Base-by-base conservation (phyloP, 2,888 invertebrate species). In the Teleogryllus oceanicus region DNA sequence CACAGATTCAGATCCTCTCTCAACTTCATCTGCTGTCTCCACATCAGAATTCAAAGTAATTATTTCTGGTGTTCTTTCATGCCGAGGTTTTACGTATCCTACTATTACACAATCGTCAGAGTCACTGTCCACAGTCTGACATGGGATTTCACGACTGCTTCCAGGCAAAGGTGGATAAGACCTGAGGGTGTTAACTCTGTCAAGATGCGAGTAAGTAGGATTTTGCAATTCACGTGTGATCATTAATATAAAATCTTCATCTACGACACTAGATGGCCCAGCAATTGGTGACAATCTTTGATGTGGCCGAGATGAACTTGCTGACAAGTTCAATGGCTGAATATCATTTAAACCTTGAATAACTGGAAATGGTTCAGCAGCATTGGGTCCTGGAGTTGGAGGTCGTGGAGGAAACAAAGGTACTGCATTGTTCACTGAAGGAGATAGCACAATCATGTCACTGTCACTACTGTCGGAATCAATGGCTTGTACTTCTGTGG, bases 11-110 rank as follows among this genome's bases (percentile, higher is more conserved):
- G 21, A 50, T 50, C 37, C 16, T 79, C 79, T 20, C 18, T 11
- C 16, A n/a, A 21, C 13, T n/a, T 12, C n/a, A 49, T 37, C 21
- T n/a, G 10, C n/a, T 24, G 75, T 51, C 20, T n/a, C 77, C 84
- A 90, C 90, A 3, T 90, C 90, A n/a, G 89, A 90, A 16, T 89
- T 85, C 80, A 92, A 85, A 83, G 91, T 90, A 21, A 92, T 90
- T 1, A 92, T 88, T 85, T 91, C 91, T 1, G 93, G 93, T 75
- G 92, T 92, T 80, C 92, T 88, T 83, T 91, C 91, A 82, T 89
- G 89, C 81, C 91, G 91, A 74, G 92, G 92, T 85, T 92, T 92
- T 50, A 92, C 90, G 84, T 90, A 91, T 2, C 90, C 91, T 13
- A 93, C 89, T 79, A 93, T 89, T 85, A 90, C 89, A 49, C 91